Evolutionary conservation across 2,797 vertebrate genomes (phyloP), one percentile per base, ranked within the genome.

Genomic region (Sternarchorhynchus goeldii): DNA sequence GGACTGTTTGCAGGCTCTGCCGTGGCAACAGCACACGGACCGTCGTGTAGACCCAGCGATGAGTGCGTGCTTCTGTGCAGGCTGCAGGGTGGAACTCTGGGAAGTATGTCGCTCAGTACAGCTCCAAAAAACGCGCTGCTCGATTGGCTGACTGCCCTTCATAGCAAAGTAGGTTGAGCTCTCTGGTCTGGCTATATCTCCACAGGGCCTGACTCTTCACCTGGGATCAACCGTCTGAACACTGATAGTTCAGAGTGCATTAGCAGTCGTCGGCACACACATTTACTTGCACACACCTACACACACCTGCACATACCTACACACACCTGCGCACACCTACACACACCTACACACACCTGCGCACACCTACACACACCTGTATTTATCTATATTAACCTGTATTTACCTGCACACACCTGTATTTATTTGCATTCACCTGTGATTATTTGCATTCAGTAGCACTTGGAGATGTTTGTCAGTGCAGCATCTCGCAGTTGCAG

Each of bases 61-160:
- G 45, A 50, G 45, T 10, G 10, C 39, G 39, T 50, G 10, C 16
- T 16, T 45, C 65, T 50, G n/a, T 21, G 4, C 20, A 25, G 39
- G 20, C 36, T 25, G 39, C 6, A 21, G n/a, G 39, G 14, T 16
- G 65, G 21, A 41, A 41, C 2, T 34, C 36, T 41, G 65, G 45
- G 21, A 67, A 25, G 1, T 5, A n/a, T 29, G 65, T 21, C 5
- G 20, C 50, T 67, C 36, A 45, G 12, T 41, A 34, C 64, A 41
- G 39, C 25, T 41, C 10, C 10, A 7, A 65, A 20, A 21, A 36
- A 66, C 16, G 29, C 64, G 1, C 7, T 41, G 66, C 39, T 20
- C 56, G 67, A 70, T 17, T 56, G 67, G 41, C 20, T 69, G 45
- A 70, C 53, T 53, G 66, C 21, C 10, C 31, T 21, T 70, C 14